Percentiles rank a stretch among this genome's conserved stretches.
phyloP scores from a whole-genome alignment of 2,113 vertebrate species.

The western clawed frog (Xenopus tropicalis) region UCB_Xtro_10.0 CM004450.2:65385001-65385500 shows the following conservation, averaged over 20 bases:
- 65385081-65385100: constrained; percentile 82
- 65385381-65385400: neutral
- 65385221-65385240: too few relatives aligned
- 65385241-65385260: neutral
- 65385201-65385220: too few relatives aligned
- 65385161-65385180: too few relatives aligned
- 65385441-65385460: constrained; percentile 48
- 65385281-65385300: constrained; percentile 82
- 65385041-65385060: constrained; percentile 95
- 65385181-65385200: too few relatives aligned
- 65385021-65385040: constrained; percentile 98
- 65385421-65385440: constrained; percentile 36
- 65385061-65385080: constrained; percentile 98
- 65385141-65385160: too few relatives aligned
- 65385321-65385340: constrained; percentile 84
- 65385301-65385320: constrained; percentile 81
- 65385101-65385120: constrained; percentile 71
- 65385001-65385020: constrained; percentile 73
- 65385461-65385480: constrained; percentile 45
- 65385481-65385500: constrained; percentile 46
- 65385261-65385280: neutral
- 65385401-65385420: constrained; percentile 16
- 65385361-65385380: constrained; percentile 26
- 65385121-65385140: neutral
- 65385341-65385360: constrained; percentile 68